A percentile compares a stretch with the other conserved stretches of the same genome.
Conservation (phyloP, 2,888 invertebrate genomes). For the Apotomis betuletana region DNA sequence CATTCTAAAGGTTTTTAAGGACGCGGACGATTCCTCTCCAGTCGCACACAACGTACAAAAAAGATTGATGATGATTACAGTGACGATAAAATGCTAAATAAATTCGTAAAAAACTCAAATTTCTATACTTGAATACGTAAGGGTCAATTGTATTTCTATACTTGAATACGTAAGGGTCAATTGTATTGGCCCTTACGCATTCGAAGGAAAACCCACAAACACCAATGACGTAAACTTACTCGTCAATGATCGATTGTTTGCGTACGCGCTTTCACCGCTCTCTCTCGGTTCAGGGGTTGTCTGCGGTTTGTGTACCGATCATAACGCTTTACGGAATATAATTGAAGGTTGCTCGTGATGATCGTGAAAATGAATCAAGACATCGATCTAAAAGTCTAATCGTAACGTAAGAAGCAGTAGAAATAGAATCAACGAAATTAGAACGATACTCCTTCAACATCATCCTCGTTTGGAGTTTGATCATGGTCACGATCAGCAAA, state of each 20-base stretch:
- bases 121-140: background rate
- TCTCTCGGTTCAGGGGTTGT: constrained; percentile 39
- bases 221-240: constrained; percentile 15
- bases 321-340: constrained; percentile 25
- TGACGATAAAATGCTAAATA: background rate
- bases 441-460: background rate
- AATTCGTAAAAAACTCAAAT: background rate
- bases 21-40: no score
- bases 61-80: background rate
- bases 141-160: background rate
- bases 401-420: background rate
- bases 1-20: no score
- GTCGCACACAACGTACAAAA: no score
- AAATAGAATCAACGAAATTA: background rate
- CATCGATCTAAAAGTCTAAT: constrained; percentile 4
- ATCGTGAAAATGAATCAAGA: background rate
- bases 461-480: background rate
- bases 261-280: constrained; percentile 33
- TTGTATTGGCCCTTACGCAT: background rate
- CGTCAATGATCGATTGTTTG: constrained; percentile 37
- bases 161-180: background rate
- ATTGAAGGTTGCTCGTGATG: constrained; percentile 2
- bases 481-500: background rate
- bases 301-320: constrained; percentile 31
- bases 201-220: constrained; percentile 14